phyloP scores from a whole-genome alignment of 2,113 vertebrate genomes.

The Daubentonia madagascariensis region DNA sequence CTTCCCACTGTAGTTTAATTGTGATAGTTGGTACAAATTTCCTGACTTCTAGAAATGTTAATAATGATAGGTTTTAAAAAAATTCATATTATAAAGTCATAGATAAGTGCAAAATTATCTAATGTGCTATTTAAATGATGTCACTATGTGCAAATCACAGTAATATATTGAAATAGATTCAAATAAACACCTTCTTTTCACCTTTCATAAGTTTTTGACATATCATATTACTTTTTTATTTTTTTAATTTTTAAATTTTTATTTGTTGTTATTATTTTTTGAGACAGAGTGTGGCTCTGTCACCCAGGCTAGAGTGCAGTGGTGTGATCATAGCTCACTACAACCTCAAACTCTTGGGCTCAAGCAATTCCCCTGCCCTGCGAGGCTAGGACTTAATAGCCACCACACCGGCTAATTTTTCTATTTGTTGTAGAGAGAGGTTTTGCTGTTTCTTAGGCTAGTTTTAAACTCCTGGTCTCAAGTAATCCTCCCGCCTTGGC shows the following conservation, averaged over 20 bases:
- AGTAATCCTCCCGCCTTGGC: no score
- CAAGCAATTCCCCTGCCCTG: no score
- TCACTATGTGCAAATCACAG: constrained; percentile 7
- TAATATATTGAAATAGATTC: constrained; percentile 20
- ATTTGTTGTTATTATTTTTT: no score
- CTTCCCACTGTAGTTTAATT: constrained; percentile 15
- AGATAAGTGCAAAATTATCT: constrained; percentile 21
- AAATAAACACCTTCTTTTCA: constrained; percentile 27
- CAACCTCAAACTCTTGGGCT: not conserved
- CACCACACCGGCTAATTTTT: no score
- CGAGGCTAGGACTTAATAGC: no score
- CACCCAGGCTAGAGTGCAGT: no score
- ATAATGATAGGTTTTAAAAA: not conserved
- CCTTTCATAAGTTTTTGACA: not conserved
- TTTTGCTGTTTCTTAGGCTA: no score
- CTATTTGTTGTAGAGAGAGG: no score
- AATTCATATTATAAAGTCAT: not conserved
- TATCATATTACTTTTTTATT: not conserved
- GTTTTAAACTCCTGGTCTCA: no score
- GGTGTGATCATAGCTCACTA: no score
- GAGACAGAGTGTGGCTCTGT: no score
- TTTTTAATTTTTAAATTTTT: no score
- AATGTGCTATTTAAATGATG: constrained; percentile 20
- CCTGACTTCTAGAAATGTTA: not conserved
- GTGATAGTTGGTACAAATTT: not conserved